Evolutionary conservation across 2,113 vertebrate species (phyloP).

Genomic region (Sylvicapra grimmia): DNA sequence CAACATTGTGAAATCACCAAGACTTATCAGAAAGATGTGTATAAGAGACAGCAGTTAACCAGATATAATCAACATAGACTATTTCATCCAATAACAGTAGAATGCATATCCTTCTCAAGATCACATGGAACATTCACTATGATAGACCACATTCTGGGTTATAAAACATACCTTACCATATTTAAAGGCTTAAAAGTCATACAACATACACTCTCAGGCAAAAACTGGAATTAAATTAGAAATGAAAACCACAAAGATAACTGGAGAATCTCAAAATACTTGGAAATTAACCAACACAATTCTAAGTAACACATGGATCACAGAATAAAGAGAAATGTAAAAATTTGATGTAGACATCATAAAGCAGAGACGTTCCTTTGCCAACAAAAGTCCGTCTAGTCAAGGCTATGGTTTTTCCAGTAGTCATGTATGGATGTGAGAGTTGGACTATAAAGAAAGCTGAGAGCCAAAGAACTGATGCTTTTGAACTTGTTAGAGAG

Average conservation of each 20-base stretch:
- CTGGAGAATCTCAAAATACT: background rate
- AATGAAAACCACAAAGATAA: background rate
- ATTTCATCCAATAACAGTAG: background rate
- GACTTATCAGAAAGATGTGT: too few species aligned
- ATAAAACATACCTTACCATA: background rate
- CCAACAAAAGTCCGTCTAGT: background rate
- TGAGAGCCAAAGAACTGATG: background rate
- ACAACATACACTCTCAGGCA: background rate
- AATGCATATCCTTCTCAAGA: background rate
- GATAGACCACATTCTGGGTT: background rate
- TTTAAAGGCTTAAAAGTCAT: background rate
- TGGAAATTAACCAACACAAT: background rate
- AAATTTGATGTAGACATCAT: background rate
- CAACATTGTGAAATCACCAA: too few species aligned
- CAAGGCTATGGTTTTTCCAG: background rate
- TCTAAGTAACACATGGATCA: background rate
- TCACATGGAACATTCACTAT: background rate
- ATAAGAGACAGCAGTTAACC: too few species aligned
- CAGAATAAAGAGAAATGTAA: background rate
- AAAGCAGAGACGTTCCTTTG: background rate
- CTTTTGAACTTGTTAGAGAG: background rate
- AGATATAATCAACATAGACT: background rate
- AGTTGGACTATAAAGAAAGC: background rate
- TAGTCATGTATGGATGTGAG: background rate
- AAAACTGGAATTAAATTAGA: background rate